These are phyloP conservation scores for Falcaria lacertinaria DNA, from an alignment of 2,888 invertebrate species.

Conservation along the genomic window DNA sequence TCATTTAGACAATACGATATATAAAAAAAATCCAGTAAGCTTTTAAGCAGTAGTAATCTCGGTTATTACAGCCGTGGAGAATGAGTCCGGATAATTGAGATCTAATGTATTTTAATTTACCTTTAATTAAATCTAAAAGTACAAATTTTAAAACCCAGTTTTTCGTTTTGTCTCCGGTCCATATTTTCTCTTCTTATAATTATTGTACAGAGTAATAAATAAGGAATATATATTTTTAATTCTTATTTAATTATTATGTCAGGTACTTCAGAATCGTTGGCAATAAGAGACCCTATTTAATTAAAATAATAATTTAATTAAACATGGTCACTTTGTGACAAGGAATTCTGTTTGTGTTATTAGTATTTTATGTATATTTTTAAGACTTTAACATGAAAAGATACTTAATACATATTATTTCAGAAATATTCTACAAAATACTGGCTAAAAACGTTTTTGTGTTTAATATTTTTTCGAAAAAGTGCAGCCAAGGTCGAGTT, in stretches of 20 bases:
- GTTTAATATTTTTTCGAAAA: neutral
- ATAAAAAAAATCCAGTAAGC: no score
- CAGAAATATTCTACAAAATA: no score
- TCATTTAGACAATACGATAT: no score
- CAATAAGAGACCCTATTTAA: constrained; percentile 7
- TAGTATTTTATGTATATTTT: neutral
- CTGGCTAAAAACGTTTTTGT: no score
- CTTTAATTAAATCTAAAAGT: constrained; percentile 1
- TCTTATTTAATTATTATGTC: constrained; percentile 20
- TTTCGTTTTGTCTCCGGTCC: constrained; percentile 32
- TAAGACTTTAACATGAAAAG: neutral
- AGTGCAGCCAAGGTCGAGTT: neutral
- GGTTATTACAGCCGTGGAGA: no score
- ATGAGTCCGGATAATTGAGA: no score
- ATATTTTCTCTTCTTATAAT: constrained; percentile 25
- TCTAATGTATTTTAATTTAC: neutral
- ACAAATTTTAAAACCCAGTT: constrained; percentile 6
- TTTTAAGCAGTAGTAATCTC: no score
- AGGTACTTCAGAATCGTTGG: constrained; percentile 14
- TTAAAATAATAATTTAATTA: neutral
- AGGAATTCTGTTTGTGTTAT: no score
- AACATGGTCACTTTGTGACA: no score
- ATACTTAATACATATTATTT: constrained; percentile 1
- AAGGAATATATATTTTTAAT: constrained; percentile 24
- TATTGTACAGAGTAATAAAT: constrained; percentile 41